Percentiles rank a stretch among this genome's conserved stretches.
Conservation (phyloP, 2,888 invertebrate genomes). For the Acrobasis repandana region DNA sequence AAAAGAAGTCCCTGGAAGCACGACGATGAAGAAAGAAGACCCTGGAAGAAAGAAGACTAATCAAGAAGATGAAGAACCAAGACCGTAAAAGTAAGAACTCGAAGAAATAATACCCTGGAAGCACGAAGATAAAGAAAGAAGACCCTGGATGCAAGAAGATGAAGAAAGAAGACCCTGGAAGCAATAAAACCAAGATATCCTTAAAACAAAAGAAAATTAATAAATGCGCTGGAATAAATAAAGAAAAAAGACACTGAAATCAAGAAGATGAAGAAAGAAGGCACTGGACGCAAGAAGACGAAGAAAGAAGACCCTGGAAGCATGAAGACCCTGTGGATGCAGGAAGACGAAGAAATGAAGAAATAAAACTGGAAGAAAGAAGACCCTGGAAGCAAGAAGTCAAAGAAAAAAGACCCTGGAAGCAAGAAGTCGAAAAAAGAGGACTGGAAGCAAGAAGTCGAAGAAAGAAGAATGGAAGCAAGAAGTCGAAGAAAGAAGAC, state of each 20-base stretch:
- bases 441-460: too few species aligned
- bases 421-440: too few species aligned
- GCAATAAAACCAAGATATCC: not conserved
- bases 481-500: too few species aligned
- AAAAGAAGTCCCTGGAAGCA: too few species aligned
- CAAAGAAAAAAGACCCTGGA: too few species aligned
- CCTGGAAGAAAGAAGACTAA: not conserved
- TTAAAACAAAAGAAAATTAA: too few species aligned
- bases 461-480: too few species aligned
- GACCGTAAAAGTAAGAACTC: not conserved
- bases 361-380: conserved; percentile 26
- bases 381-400: too few species aligned
- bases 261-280: not conserved
- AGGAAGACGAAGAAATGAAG: too few species aligned
- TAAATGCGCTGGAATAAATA: too few species aligned
- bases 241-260: conserved; percentile 11
- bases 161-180: conserved; percentile 19
- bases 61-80: conserved; percentile 24
- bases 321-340: too few species aligned
- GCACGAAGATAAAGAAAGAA: conserved; percentile 23
- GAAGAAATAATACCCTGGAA: conserved; percentile 26
- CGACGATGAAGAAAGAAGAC: conserved; percentile 20
- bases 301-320: conserved; percentile 16
- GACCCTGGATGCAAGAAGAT: not conserved
- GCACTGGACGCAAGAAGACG: conserved; percentile 26